Conservation (phyloP, 2,113 vertebrate species). For the Oncorhynchus kisutch region DNA sequence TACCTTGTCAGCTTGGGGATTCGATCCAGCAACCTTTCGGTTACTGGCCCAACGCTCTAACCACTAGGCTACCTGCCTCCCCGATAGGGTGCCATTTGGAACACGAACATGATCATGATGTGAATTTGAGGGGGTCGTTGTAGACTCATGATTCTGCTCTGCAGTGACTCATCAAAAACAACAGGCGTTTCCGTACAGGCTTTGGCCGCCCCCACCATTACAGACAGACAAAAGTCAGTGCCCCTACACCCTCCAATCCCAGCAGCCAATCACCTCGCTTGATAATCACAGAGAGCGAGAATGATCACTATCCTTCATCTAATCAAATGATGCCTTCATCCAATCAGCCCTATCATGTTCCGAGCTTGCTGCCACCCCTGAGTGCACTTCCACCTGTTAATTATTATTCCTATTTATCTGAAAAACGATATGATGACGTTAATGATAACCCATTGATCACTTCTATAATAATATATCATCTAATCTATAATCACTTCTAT, state of each 20-base stretch:
- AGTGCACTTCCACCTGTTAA: neutral
- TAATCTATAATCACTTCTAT: neutral
- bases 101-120: neutral
- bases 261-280: constrained; percentile 41
- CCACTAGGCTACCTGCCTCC: too few relatives aligned
- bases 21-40: too few relatives aligned
- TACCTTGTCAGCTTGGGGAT: too few relatives aligned
- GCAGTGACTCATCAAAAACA: constrained; percentile 60
- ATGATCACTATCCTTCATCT: neutral
- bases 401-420: neutral
- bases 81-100: too few relatives aligned
- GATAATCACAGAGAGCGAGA: constrained; percentile 25
- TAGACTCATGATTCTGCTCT: constrained; percentile 39
- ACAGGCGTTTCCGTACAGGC: constrained; percentile 54
- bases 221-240: constrained; percentile 70
- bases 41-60: too few relatives aligned
- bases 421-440: neutral
- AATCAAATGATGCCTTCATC: neutral
- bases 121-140: neutral
- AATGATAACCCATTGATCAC: too few relatives aligned
- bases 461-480: neutral
- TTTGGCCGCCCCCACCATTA: constrained; percentile 59
- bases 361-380: neutral
- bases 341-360: neutral
- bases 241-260: constrained; percentile 7